Evolutionary conservation across 2,113 vertebrate species (phyloP).

Genomic region (Eretmochelys imbricata): DNA sequence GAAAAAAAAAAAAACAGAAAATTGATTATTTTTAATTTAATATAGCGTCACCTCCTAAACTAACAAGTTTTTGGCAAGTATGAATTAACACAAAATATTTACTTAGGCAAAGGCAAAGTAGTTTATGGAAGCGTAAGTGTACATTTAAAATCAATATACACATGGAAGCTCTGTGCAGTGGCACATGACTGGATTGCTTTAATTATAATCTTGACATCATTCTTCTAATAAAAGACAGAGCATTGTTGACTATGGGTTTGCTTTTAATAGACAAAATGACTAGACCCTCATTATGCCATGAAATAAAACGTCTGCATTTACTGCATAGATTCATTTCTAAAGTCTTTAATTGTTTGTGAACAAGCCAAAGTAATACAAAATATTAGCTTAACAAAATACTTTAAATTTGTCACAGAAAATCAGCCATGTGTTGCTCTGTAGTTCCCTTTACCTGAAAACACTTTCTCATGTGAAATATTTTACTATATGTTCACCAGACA

Average conservation of each 20-base stretch:
- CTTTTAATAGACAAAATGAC: conserved; percentile 71
- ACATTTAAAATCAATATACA: conserved; percentile 47
- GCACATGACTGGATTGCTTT: conserved; percentile 60
- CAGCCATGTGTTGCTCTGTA: neutral
- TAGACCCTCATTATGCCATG: conserved; percentile 59
- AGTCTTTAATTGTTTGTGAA: conserved; percentile 53
- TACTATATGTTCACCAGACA: neutral
- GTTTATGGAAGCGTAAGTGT: conserved; percentile 11
- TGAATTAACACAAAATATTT: conserved; percentile 27
- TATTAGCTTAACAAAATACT: conserved; percentile 35
- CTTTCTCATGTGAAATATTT: conserved; percentile 13
- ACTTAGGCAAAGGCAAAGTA: conserved; percentile 15
- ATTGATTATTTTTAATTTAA: conserved; percentile 6
- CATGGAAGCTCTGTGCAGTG: conserved; percentile 25
- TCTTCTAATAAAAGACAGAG: conserved; percentile 67
- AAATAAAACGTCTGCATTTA: conserved; percentile 69
- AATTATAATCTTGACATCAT: conserved; percentile 71
- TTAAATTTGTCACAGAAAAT: conserved; percentile 34
- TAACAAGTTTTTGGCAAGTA: neutral
- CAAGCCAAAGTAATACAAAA: conserved; percentile 44
- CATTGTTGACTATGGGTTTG: conserved; percentile 55
- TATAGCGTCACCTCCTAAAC: conserved; percentile 13
- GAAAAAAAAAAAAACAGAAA: neutral
- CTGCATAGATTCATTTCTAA: conserved; percentile 58
- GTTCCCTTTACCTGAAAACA: neutral